phyloP scores from a whole-genome alignment of 2,888 invertebrate species.

The Amphimallon solstitiale region DNA sequence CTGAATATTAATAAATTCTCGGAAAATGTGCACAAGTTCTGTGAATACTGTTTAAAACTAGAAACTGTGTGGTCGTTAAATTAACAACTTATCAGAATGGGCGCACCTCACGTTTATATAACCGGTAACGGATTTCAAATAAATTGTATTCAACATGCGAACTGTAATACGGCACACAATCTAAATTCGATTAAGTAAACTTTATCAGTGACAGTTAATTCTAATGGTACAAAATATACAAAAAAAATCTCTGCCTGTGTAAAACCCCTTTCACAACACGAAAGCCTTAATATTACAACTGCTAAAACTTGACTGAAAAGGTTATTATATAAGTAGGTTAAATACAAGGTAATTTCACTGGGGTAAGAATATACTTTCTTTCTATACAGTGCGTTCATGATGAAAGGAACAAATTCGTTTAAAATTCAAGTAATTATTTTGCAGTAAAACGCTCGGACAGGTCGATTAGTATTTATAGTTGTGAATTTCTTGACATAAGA shows the following conservation, averaged over 20 bases:
- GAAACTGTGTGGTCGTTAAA: background rate
- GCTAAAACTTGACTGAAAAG: background rate
- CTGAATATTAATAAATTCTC: too few relatives aligned
- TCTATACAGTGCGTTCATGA: too few relatives aligned
- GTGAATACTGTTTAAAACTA: background rate
- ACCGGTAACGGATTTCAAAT: background rate
- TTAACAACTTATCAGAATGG: background rate
- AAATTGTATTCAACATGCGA: conserved; percentile 4
- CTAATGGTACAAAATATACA: conserved; percentile 6
- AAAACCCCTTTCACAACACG: background rate
- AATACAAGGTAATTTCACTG: too few relatives aligned
- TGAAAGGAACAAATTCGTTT: too few relatives aligned
- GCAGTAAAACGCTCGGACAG: too few relatives aligned
- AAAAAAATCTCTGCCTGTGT: background rate
- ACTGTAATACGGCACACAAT: background rate
- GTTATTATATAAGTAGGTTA: background rate
- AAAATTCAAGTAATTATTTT: too few relatives aligned
- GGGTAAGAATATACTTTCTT: too few relatives aligned
- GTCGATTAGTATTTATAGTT: too few relatives aligned
- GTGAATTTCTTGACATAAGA: too few relatives aligned
- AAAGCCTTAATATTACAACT: background rate
- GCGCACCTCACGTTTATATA: background rate
- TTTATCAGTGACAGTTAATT: conserved; percentile 1
- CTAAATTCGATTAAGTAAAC: background rate
- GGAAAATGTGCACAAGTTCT: background rate